Conservation (phyloP, 2,797 vertebrate species). For the Botia almorhae region DNA sequence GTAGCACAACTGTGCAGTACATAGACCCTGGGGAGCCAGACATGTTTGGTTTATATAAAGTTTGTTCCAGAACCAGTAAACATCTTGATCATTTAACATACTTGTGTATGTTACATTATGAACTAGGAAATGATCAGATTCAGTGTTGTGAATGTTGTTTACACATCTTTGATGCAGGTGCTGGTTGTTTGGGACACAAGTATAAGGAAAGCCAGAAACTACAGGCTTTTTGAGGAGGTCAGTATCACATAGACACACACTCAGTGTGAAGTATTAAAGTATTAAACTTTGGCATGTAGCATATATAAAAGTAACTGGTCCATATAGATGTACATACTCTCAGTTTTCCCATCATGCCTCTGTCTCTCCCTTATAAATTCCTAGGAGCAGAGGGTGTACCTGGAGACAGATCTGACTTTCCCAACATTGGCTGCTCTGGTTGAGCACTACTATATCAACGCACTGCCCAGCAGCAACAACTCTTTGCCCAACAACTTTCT, state of each 20-base stretch:
- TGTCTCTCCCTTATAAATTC: slow-evolving; percentile 16
- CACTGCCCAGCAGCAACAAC: slow-evolving; percentile 79
- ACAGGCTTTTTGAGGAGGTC: slow-evolving; percentile 92
- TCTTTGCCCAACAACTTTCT: slow-evolving; percentile 86
- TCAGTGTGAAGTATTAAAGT: too few relatives aligned
- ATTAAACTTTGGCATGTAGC: too few relatives aligned
- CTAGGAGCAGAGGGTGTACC: slow-evolving; percentile 80
- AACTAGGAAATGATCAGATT: not conserved
- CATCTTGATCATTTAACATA: not conserved
- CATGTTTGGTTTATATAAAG: too few relatives aligned
- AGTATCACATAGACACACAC: slow-evolving; percentile 49
- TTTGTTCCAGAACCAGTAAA: too few relatives aligned
- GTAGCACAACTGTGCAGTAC: too few relatives aligned
- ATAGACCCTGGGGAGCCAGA: too few relatives aligned
- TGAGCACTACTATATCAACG: slow-evolving; percentile 86
- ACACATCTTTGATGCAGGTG: slow-evolving; percentile 76
- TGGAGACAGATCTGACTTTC: slow-evolving; percentile 85
- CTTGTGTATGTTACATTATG: not conserved
- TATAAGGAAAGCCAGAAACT: slow-evolving; percentile 90
- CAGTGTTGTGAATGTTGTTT: not conserved
- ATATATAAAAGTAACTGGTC: not conserved
- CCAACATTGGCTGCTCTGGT: slow-evolving; percentile 81
- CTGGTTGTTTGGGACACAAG: slow-evolving; percentile 92
- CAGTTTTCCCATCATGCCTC: too few relatives aligned
- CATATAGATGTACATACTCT: not conserved